Percentiles rank a stretch among this genome's conserved stretches.
Conservation (phyloP, 2,888 invertebrate genomes). For the Metalampra italica region DNA sequence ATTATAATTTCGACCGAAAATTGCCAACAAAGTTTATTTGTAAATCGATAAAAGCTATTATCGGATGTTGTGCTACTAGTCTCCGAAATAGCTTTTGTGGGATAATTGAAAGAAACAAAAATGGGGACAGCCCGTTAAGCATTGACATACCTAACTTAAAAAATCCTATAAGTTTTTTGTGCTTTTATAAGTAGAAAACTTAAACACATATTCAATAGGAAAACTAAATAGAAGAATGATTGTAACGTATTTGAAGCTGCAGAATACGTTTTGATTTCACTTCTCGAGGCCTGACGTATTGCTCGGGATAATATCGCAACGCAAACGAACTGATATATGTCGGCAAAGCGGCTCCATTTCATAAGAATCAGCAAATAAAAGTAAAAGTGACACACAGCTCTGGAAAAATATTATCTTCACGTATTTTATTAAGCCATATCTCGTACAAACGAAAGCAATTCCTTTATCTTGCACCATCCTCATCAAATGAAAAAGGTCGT, state of each 20-base stretch:
- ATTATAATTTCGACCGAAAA: too few species aligned
- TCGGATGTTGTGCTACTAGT: too few species aligned
- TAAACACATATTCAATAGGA: background rate
- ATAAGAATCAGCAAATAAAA: constrained; percentile 33
- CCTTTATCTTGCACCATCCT: constrained; percentile 6
- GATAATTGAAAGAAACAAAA: too few species aligned
- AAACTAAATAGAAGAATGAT: background rate
- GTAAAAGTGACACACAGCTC: constrained; percentile 15
- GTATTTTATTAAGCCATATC: constrained; percentile 1
- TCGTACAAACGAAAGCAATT: background rate
- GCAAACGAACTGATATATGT: constrained; percentile 22
- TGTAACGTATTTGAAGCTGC: background rate
- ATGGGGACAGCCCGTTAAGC: too few species aligned
- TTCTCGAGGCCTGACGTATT: constrained; percentile 33
- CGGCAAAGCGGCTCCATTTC: constrained; percentile 19
- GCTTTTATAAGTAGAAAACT: background rate
- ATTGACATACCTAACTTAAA: too few species aligned
- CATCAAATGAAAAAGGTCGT: constrained; percentile 17
- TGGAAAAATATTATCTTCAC: constrained; percentile 8
- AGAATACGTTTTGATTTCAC: constrained; percentile 22
- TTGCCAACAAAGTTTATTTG: too few species aligned
- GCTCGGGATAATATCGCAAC: constrained; percentile 26
- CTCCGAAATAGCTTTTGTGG: too few species aligned
- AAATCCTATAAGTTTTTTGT: too few species aligned
- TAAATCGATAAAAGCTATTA: too few species aligned